Evolutionary conservation across 2,797 vertebrate genomes (phyloP).

Genomic region (Hemitrygon akajei): DNA sequence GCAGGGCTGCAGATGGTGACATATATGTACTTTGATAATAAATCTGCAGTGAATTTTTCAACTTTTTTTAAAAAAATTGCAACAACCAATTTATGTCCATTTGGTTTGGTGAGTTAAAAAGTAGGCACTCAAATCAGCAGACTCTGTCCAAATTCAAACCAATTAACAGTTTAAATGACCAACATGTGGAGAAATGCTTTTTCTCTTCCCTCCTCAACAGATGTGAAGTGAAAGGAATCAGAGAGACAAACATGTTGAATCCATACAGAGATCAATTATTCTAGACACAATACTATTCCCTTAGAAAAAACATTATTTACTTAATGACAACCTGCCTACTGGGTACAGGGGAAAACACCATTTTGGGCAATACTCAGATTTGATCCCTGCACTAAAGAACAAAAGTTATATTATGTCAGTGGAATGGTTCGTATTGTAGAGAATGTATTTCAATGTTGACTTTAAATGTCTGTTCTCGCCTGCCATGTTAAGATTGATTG

Average conservation of each 20-base stretch:
- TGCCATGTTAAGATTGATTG: conserved; percentile 36
- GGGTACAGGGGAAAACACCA: neutral
- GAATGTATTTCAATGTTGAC: neutral
- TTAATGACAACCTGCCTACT: neutral
- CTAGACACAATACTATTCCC: too few relatives aligned
- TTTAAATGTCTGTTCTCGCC: conserved; percentile 7
- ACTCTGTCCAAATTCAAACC: neutral
- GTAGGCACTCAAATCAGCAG: neutral
- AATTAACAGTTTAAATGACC: neutral
- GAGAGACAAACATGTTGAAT: neutral
- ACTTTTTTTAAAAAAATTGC: too few relatives aligned
- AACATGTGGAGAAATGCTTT: neutral
- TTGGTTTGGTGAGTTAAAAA: too few relatives aligned
- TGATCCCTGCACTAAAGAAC: neutral
- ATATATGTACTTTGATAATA: too few relatives aligned
- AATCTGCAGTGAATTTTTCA: too few relatives aligned
- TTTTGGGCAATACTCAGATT: neutral
- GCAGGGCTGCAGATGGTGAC: too few relatives aligned
- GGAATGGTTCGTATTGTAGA: neutral
- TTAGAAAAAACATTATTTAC: neutral
- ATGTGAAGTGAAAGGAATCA: neutral
- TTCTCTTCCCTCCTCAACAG: neutral
- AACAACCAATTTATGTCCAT: too few relatives aligned
- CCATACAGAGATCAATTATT: neutral
- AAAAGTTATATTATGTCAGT: neutral